Base-by-base conservation (phyloP, 2,113 vertebrate genomes). In the Actenoides lindsayi region DNA sequence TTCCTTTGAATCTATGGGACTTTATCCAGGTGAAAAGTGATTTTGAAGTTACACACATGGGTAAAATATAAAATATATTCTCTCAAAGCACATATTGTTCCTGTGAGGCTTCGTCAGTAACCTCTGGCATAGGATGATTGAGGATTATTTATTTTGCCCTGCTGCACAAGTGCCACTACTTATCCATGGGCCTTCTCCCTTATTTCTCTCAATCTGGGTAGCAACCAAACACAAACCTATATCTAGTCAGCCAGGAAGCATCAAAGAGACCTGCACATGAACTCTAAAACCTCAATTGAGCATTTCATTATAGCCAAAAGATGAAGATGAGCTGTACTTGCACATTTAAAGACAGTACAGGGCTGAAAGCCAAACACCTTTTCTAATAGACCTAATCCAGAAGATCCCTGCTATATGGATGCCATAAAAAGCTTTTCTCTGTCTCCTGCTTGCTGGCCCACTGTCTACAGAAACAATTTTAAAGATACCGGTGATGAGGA, bases 381-480 rank as follows among this genome's bases (percentile, higher is more conserved):
- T 35, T 67, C 67, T 62, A 17, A 17, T 5, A 35, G 42, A 19
- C 9, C 60, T 44, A 42, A 65, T 14, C 30, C 57, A 53, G 87
- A 82, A 63, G 11, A 77, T 15, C 25, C 24, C 44, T 73, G 41
- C 28, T 64, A 41, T 13, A 31, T 1, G 53, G 21, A 37, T 75
- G 42, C 25, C 44, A 73, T 35, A 56, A 33, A 68, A 71, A 78
- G 31, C 18, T 68, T 51, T 63, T 41, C 11, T 62, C 37, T 42
- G 24, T 67, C 68, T 91, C 76, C 88, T 89, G 54, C 46, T 94
- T 96, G 63, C 92, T 96, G 89, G 70, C 63, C 48, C 70, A 46
- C 27, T 67, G 37, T 42, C 37, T 31, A 20, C 60, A n/a, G 35
- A 64, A 90, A 83, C 6, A 44, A 17, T 62, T 53, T 62, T 54